Base-by-base conservation (phyloP, 2,797 vertebrate genomes). In the Micrastur ruficollis region DNA sequence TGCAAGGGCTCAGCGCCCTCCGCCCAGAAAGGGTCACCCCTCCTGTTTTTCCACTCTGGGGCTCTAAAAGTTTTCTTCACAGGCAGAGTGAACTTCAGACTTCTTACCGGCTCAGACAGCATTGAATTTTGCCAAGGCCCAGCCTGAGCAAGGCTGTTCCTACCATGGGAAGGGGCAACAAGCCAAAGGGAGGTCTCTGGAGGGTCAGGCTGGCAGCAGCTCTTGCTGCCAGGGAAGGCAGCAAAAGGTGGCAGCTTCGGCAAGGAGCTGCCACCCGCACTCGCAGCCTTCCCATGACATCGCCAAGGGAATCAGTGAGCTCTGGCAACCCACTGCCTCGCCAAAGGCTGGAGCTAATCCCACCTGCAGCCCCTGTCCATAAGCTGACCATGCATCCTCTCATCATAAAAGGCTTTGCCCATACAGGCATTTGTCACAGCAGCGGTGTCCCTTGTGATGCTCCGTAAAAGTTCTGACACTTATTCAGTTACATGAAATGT, bases 361-460 rank as follows among this genome's bases (percentile, higher is more conserved):
- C 38, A 36, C 29, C 7, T 2, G 0, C 36, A 56, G 38, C 12
- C 66, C 36, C 23, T 10, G 12, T 32, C 42, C 16, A 5, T 38
- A 50, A 76, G 34, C 21, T 68, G 21, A 50, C 16, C 12, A 11
- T n/a, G 22, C 31, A 11, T 44, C 12, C 26, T 34, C 49, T 27
- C 1, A 0, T 34, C 14, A 18, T 26, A 22, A 27, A 59, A 59
- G 25, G 19, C 27, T 6, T 73, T 14, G 18, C 11, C 38, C 17
- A 14, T 31, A 23, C 0, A 2, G 71, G 27, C 11, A 5, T 44
- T 68, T 68, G 7, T 23, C 38, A 31, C 4, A 6, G 38, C 12
- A 40, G 32, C 0, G 0, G 8, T 29, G n/a, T 55, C 46, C 29
- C 34, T 61, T 10, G 1, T 2, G 0, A 15, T 14, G 27, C 27